Evolutionary conservation across 2,888 invertebrate genomes (phyloP).

Genomic region (Agriopis leucophaearia): DNA sequence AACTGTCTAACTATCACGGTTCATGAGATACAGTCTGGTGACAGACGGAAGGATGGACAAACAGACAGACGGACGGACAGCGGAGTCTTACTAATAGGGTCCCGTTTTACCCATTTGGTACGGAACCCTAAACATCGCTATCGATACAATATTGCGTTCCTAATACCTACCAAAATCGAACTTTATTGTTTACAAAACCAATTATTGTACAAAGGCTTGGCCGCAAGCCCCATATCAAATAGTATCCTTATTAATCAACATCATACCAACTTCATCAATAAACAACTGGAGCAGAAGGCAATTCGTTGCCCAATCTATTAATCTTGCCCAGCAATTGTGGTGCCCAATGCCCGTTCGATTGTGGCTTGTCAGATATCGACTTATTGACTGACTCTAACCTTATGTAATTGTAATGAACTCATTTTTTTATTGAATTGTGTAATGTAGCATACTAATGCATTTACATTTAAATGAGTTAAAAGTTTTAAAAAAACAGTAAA

Average conservation of each 20-base stretch:
- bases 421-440: constrained; percentile 2
- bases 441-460: background rate
- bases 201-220: background rate
- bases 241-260: constrained; percentile 10
- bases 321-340: constrained; percentile 47
- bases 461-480: too few species aligned
- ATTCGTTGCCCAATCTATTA: constrained; percentile 44
- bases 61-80: too few species aligned
- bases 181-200: background rate
- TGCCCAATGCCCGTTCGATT: constrained; percentile 37
- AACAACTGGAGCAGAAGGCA: constrained; percentile 29
- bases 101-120: too few species aligned
- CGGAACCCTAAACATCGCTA: too few species aligned
- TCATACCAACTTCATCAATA: constrained; percentile 24
- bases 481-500: too few species aligned
- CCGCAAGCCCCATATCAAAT: constrained; percentile 2
- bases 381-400: constrained; percentile 23
- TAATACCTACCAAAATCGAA: background rate
- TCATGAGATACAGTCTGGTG: too few species aligned
- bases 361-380: constrained; percentile 21
- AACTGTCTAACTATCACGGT: too few species aligned
- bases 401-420: constrained; percentile 13
- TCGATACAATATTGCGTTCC: background rate
- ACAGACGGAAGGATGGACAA: too few species aligned
- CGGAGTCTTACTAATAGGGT: too few species aligned